Evolutionary conservation across 2,797 vertebrate species (phyloP).

Genomic region (Dryobates pubescens): DNA sequence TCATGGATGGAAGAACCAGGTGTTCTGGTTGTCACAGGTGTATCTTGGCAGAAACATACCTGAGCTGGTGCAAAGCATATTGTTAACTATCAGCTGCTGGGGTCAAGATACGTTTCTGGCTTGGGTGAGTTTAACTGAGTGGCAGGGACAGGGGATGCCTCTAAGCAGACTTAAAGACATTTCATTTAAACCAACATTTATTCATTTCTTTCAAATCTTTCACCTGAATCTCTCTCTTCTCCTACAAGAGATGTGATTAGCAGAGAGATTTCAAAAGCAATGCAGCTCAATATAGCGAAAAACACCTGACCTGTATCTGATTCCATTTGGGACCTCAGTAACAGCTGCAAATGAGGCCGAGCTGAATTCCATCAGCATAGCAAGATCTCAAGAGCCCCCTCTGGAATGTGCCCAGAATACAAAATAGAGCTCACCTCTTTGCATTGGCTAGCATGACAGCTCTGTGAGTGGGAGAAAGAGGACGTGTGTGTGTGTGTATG

Average conservation of each 20-base stretch:
- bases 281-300: not conserved
- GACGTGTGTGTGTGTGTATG: not conserved
- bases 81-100: not conserved
- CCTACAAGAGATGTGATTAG: not conserved
- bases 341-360: slow-evolving; percentile 13
- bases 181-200: not conserved
- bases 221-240: not conserved
- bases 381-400: not conserved
- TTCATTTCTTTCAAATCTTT: not conserved
- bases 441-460: not conserved
- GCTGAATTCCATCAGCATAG: slow-evolving; percentile 19
- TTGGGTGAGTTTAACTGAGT: not conserved
- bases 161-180: not conserved
- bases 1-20: not conserved
- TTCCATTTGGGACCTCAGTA: slow-evolving; percentile 5
- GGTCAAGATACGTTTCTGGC: not conserved
- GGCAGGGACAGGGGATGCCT: not conserved
- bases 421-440: not conserved
- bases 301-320: slow-evolving; percentile 1
- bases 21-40: not conserved
- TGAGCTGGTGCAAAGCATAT: not conserved
- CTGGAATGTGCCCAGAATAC: not conserved
- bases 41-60: not conserved
- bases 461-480: not conserved
- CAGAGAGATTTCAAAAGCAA: not conserved